These are phyloP conservation scores for Octodon degus DNA, from an alignment of 2,113 vertebrate species.

Conservation along the genomic window DNA sequence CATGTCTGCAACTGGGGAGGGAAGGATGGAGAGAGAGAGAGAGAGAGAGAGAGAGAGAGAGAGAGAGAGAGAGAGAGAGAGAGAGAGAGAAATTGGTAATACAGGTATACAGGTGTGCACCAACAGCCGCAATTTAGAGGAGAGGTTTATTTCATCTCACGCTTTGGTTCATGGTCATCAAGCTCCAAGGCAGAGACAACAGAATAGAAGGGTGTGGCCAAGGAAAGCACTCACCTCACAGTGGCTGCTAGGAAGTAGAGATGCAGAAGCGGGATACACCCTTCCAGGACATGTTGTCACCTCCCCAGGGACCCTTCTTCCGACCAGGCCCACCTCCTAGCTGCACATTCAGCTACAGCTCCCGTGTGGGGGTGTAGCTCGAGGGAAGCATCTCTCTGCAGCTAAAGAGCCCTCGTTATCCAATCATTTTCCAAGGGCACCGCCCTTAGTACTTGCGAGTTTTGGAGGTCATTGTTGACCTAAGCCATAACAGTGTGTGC, in stretches of 20 bases:
- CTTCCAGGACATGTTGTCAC: background rate
- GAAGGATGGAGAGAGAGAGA: background rate
- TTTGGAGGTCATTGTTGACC: background rate
- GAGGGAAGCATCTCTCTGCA: background rate
- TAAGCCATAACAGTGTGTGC: background rate
- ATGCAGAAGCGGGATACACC: background rate
- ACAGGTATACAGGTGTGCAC: background rate
- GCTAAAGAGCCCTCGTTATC: background rate
- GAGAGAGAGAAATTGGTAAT: background rate
- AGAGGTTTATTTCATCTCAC: background rate
- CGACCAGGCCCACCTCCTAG: background rate
- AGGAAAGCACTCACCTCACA: background rate
- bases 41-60: background rate
- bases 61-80: background rate
- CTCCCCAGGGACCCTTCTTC: background rate
- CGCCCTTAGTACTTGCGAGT: background rate
- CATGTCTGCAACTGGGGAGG: conserved; percentile 20
- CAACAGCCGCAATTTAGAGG: background rate
- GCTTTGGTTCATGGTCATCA: background rate
- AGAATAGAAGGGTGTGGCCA: background rate
- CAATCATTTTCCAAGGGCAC: background rate
- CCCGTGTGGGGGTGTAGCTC: background rate
- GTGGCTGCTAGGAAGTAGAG: background rate
- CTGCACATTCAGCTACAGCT: background rate
- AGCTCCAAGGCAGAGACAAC: background rate